These are phyloP conservation scores for Apostichopus leukothele DNA, from an alignment of 53 echinoderm and acorn worm species.

Conservation along the genomic window DNA sequence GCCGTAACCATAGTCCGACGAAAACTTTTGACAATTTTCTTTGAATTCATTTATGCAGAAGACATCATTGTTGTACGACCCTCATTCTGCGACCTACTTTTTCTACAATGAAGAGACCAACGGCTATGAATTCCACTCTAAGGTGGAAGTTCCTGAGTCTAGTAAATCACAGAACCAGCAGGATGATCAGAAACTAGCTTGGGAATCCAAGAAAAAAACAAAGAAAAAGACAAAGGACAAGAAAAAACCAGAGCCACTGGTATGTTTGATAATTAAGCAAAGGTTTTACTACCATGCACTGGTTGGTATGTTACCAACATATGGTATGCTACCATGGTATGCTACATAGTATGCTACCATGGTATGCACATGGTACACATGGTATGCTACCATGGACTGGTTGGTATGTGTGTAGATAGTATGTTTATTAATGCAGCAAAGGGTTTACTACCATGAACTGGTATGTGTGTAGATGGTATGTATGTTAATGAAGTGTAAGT, in stretches of 20 bases:
- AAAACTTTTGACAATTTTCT: neutral
- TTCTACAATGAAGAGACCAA: constrained; percentile 70
- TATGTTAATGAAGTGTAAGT: too few relatives aligned
- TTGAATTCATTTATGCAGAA: constrained; percentile 46
- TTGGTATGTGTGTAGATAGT: too few relatives aligned
- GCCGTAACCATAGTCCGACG: too few relatives aligned
- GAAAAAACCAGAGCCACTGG: neutral
- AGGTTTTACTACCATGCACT: neutral
- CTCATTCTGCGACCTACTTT: constrained; percentile 80
- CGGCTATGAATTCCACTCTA: constrained; percentile 86
- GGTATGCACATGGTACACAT: too few relatives aligned
- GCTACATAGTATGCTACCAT: too few relatives aligned
- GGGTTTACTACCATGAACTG: too few relatives aligned
- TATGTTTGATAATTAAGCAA: constrained; percentile 10
- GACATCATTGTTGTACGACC: constrained; percentile 85
- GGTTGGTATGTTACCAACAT: too few relatives aligned
- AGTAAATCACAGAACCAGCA: constrained; percentile 5
- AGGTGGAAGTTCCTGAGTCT: constrained; percentile 59
- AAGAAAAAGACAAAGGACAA: constrained; percentile 39
- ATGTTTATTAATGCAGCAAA: too few relatives aligned
- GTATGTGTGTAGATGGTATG: too few relatives aligned
- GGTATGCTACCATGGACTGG: too few relatives aligned
- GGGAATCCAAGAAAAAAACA: constrained; percentile 49
- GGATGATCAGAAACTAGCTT: constrained; percentile 21
- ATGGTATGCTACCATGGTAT: too few relatives aligned